Evolutionary conservation across 2,113 vertebrate genomes (phyloP), one percentile per base, ranked within the genome.

Genomic region (Apodemus sylvaticus): DNA sequence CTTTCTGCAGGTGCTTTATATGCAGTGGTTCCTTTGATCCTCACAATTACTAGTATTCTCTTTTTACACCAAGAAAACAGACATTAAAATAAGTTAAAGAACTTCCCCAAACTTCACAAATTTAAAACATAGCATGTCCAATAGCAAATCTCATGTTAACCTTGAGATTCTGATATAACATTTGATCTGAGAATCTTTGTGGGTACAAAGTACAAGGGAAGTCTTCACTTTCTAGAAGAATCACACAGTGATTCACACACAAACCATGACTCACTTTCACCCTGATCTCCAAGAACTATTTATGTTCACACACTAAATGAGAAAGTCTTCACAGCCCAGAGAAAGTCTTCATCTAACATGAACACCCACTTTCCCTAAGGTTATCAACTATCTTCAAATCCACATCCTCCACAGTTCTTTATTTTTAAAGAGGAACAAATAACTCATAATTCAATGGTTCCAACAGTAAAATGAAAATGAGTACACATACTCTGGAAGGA

Each of bases 331-430:
- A 70, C 48, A 39, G 42, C 26, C 8, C 22, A 76, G 5, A 39
- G 34, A 77, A 39, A 16, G 11, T 94, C 53, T 94, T 79, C 39
- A 12, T 39, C 24, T 70, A 70, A 94, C 73, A 26, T n/a, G 77
- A 92, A 96, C 55, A 81, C 58, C 16, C 92, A 68, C 53, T 92
- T 97, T 48, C 74, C 95, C 7, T 92, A 82, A 82, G 58, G 51
- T 34, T n/a, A 64, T 90, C 20, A 81, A 70, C 22, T 4, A 0
- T 81, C 64, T 26, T 9, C 31, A 92, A 95, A 90, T n/a, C 4
- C 22, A 64, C 55, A 73, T 36, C 76, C 3, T 55, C 76, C 64
- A 91, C 31, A 91, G 42, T 7, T 76, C 31, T 71, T 91, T 71
- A 79, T 26, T 86, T 48, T 66, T 62, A 51, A 86, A 91, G 94